Evolutionary conservation across 2,113 vertebrate species (phyloP).

Genomic region (Pelobates fuscus): DNA sequence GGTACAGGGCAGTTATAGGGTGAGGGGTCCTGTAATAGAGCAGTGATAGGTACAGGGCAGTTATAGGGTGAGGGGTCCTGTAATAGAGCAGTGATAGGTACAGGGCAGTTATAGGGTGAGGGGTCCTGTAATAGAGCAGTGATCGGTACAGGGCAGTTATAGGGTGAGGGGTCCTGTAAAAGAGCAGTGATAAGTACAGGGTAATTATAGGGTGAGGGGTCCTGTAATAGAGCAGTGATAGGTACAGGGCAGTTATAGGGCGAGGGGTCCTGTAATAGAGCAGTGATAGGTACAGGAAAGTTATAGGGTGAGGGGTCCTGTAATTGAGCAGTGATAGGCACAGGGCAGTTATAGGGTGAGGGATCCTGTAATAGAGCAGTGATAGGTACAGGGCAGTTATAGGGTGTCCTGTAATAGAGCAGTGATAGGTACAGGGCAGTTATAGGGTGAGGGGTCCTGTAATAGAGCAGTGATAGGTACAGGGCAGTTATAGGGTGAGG

Average conservation of each 20-base stretch:
- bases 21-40: conserved; percentile 9
- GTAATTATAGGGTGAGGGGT: neutral
- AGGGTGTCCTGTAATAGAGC: conserved; percentile 8
- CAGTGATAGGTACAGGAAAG: neutral
- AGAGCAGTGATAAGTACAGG: neutral
- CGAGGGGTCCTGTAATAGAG: conserved; percentile 5
- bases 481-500: neutral
- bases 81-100: neutral
- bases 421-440: conserved; percentile 5
- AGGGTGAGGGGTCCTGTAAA: neutral
- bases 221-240: neutral
- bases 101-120: neutral
- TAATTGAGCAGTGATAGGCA: no score
- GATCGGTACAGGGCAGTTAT: conserved; percentile 1
- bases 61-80: neutral
- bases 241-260: neutral
- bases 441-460: neutral
- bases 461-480: neutral
- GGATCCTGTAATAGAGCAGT: neutral
- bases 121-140: neutral
- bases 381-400: neutral
- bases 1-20: neutral
- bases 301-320: neutral
- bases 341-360: neutral
- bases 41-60: conserved; percentile 2